These are phyloP conservation scores for Archivesica marissinica DNA, from an alignment of 1,140 invertebrate genomes.

Conservation along the genomic window DNA sequence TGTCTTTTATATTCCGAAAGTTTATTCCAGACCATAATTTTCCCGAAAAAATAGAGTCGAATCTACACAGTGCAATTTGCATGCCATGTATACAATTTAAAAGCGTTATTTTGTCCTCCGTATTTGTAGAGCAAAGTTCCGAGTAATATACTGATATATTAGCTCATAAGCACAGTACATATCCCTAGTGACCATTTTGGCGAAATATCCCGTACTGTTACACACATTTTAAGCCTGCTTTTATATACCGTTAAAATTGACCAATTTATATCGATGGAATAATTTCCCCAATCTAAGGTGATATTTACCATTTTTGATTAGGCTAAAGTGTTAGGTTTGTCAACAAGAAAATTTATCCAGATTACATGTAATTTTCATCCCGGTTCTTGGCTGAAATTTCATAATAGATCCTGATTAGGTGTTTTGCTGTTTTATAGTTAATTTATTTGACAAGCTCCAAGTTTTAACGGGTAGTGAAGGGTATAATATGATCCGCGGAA, in stretches of 20 bases:
- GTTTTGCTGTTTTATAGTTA: slow-evolving; percentile 74
- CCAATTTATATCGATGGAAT: slow-evolving; percentile 74
- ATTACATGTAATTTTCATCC: slow-evolving; percentile 77
- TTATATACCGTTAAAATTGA: slow-evolving; percentile 76
- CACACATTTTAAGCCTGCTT: slow-evolving; percentile 62
- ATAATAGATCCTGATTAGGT: slow-evolving; percentile 77
- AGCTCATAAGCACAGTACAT: no score
- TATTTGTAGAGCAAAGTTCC: no score
- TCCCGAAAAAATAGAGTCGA: no score
- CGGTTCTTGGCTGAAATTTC: slow-evolving; percentile 76
- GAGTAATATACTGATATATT: no score
- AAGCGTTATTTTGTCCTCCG: no score
- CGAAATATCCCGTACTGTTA: slow-evolving; percentile 23
- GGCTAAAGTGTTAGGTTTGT: slow-evolving; percentile 77
- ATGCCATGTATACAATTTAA: no score
- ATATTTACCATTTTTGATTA: slow-evolving; percentile 77
- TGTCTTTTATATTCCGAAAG: no score
- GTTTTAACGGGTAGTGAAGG: slow-evolving; percentile 67
- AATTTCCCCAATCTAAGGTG: slow-evolving; percentile 72
- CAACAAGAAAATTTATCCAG: slow-evolving; percentile 77
- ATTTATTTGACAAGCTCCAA: slow-evolving; percentile 78
- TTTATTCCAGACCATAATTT: no score
- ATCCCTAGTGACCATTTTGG: slow-evolving; percentile 40
- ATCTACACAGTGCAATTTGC: no score
- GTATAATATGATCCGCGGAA: slow-evolving; percentile 53